phyloP scores from a whole-genome alignment of 2,888 invertebrate genomes.

The Drosophila nr. perissopoda region DNA sequence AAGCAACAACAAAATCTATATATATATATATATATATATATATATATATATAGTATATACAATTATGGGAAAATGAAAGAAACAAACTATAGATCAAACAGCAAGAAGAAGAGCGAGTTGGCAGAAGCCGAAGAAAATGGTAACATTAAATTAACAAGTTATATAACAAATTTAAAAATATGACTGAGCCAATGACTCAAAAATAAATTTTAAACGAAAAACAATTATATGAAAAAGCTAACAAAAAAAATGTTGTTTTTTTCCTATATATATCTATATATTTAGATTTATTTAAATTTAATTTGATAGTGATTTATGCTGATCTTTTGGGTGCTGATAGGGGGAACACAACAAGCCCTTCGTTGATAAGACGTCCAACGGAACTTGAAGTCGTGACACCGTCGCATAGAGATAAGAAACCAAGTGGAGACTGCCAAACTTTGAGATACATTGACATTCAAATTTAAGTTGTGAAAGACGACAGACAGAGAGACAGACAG shows the following conservation, averaged over 20 bases:
- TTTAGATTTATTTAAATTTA: background rate
- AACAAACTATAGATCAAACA: constrained; percentile 38
- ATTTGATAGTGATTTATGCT: background rate
- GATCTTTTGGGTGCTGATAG: background rate
- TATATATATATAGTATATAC: constrained; percentile 29
- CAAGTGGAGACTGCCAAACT: background rate
- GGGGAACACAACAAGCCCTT: background rate
- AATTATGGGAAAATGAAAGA: constrained; percentile 31
- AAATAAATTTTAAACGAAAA: constrained; percentile 76
- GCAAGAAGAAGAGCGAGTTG: constrained; percentile 5
- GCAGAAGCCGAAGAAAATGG: constrained; percentile 29
- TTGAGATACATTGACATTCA: background rate
- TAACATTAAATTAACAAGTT: constrained; percentile 52
- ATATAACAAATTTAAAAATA: constrained; percentile 70
- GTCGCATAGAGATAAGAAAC: background rate
- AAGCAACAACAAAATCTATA: constrained; percentile 26
- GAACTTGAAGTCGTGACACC: background rate
- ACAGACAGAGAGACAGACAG: background rate
- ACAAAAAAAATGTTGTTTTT: background rate
- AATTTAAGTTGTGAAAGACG: background rate
- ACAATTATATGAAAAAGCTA: constrained; percentile 53
- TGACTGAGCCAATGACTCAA: constrained; percentile 84
- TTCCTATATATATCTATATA: background rate
- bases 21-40: constrained; percentile 12
- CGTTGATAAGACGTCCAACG: background rate